Base-by-base conservation (phyloP, 2,888 invertebrate genomes). In the Spicauda simplicius region DNA sequence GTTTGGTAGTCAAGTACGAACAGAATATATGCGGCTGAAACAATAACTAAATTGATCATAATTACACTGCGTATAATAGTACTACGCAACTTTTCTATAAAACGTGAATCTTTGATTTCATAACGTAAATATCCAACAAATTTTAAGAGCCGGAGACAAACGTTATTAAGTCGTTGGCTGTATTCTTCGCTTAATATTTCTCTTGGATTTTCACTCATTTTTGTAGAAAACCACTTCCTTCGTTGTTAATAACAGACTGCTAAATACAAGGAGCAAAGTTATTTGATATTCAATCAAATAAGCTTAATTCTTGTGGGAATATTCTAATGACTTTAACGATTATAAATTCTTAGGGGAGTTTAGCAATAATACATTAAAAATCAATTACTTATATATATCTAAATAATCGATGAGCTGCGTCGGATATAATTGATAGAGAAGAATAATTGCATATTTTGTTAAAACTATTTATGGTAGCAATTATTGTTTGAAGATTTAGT, bases 111-210 rank as follows among this genome's bases (percentile, higher is more conserved):
- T 67, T 75, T 76, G 2, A 85, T 78, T 30, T 83, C 77, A 62
- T 84, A 85, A 71, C 86, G 78, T 30, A 80, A 75, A 50, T 78
- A 83, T 25, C 86, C 88, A n/a, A 45, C n/a, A 72, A 72, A 4
- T 75, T 50, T 78, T 79, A 16, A 83, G 18, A 4, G 77, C 71
- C 62, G 72, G 71, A 70, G 33, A 77, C 79, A 50, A 78, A 63
- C n/a, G 69, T 66, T 19, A 18, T 53, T 60, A 8, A 67, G 25
- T 33, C 52, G 60, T 37, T 64, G 54, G 41, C 37, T 41, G 56
- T 67, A 64, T 57, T 70, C 67, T 30, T 64, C 30, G n/a, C 72
- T 76, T 53, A 85, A 69, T 30, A 75, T 57, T 54, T 76, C 68
- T 69, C 64, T 74, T 50, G 77, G 71, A 2, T 62, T 37, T 33